Evolutionary conservation across 1,140 invertebrate genomes (phyloP), one percentile per base, ranked within the genome.

Genomic region (Reticulitermes speratus): DNA sequence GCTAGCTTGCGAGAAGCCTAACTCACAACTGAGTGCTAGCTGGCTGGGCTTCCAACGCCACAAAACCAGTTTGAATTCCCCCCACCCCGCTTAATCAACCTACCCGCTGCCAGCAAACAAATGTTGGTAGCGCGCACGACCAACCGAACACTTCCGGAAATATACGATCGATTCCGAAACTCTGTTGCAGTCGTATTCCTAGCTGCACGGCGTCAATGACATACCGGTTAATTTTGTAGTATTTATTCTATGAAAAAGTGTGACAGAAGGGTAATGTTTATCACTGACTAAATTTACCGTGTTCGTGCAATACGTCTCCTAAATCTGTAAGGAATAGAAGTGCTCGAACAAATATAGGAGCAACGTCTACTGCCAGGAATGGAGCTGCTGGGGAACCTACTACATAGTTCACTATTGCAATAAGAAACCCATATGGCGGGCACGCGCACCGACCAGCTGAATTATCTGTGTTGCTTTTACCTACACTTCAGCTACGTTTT

Each of bases 401-500:
- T 19, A 55, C 52, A 55, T 55, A 55, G 52, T 55, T 21, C 52
- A 55, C 52, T 55, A 55, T 55, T 55, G 52, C 52, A 55, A 55
- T 55, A 6, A 5, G 9, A 16, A 55, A 16, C 52, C 52, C 19
- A 21, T 21, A 55, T 21, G 65, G 65, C 65, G n/a, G 65, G 65
- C 65, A 75, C 65, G 65, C 65, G 65, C 65, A 75, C 25, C 65
- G 25, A 25, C n/a, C 65, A 75, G 65, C 25, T 75, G 65, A 75
- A 75, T 75, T 75, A 75, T 75, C 65, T 75, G 25, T 75, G 65
- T 75, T 75, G 65, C 65, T 75, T 75, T 75, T 75, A 75, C 65
- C 65, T 75, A 75, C 65, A 75, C 65, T 75, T 75, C 65, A 30
- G 65, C 65, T 65, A 75, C n/a, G n/a, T 75, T 55, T 75, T 75